Base-by-base conservation (phyloP, 2,888 invertebrate species). In the Allophyes oxyacanthae region DNA sequence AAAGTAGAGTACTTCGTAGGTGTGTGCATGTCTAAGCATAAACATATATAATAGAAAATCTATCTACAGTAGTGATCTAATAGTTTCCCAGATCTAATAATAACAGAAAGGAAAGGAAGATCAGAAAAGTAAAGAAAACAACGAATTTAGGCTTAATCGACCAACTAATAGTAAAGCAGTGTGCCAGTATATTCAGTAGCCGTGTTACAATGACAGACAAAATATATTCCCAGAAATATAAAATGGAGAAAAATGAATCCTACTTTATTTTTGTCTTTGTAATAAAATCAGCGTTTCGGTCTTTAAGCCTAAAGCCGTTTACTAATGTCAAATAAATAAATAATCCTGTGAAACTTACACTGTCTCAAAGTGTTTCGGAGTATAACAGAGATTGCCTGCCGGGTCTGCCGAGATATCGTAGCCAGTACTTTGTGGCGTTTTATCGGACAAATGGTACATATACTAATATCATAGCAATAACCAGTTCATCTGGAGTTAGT, bases 401-500 rank as follows among this genome's bases (percentile, higher is more conserved):
- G 94, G 94, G 94, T 94, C 94, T 89, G 93, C 92, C 93, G 92
- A 85, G 85, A 77, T 85, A 85, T 83, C 82, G 70, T 77, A 83
- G 91, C 94, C 94, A 94, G 94, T 89, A 89, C 74, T 91, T 89
- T 89, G 91, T 94, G 94, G 94, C 91, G 93, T 94, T 94, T 92
- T 93, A 92, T 93, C 93, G 94, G 94, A 94, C 94, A 93, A 91
- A 91, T 93, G 88, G 85, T 91, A 91, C 54, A 66, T 77, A 81
- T 81, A 75, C 80, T 87, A 83, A 81, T 82, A 81, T 82, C 82
- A 89, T 91, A 93, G 92, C 92, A 93, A 90, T 82, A 81, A 87
- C 94, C 94, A 94, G 93, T 94, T 93, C 83, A 91, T 90, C 87
- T 94, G 94, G 94, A 91, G 94, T 94, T 94, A 92, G 87, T 90